Evolutionary conservation across 1,140 invertebrate genomes (phyloP).

Genomic region (Drosophila nikananu): DNA sequence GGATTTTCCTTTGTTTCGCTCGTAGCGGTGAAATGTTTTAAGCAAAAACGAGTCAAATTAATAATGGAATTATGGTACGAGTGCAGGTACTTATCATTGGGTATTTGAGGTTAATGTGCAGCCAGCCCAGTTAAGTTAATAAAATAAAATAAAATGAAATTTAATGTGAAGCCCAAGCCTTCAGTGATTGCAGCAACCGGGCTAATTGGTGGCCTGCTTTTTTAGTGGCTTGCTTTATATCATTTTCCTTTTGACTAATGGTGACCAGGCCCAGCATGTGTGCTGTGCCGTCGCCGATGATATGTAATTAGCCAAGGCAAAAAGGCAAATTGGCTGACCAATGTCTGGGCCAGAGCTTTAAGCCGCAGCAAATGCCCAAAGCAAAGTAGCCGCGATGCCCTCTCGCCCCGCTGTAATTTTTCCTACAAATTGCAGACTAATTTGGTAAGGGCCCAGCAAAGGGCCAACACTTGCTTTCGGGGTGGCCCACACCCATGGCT

Average conservation of each 20-base stretch:
- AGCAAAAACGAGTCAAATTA: slow-evolving; percentile 61
- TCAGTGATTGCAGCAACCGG: slow-evolving; percentile 44
- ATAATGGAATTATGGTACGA: slow-evolving; percentile 54
- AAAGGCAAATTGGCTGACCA: slow-evolving; percentile 58
- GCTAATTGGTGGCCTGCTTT: slow-evolving; percentile 59
- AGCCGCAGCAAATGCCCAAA: slow-evolving; percentile 37
- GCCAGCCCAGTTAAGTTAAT: slow-evolving; percentile 39
- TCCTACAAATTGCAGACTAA: slow-evolving; percentile 73
- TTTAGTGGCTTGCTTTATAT: slow-evolving; percentile 48
- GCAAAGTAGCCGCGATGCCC: slow-evolving; percentile 26
- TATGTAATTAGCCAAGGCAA: slow-evolving; percentile 70
- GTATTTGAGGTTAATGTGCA: slow-evolving; percentile 68
- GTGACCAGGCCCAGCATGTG: slow-evolving; percentile 47
- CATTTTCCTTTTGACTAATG: slow-evolving; percentile 31
- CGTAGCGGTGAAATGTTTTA: slow-evolving; percentile 73
- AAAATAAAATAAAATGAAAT: slow-evolving; percentile 25
- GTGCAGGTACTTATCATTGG: slow-evolving; percentile 36
- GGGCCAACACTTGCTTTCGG: slow-evolving; percentile 47
- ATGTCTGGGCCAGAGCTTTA: slow-evolving; percentile 40
- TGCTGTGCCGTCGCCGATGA: slow-evolving; percentile 45
- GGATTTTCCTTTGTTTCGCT: slow-evolving; percentile 56
- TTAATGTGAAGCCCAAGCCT: slow-evolving; percentile 30
- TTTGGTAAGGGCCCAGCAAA: slow-evolving; percentile 60
- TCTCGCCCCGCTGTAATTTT: slow-evolving; percentile 25
- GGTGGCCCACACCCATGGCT: slow-evolving; percentile 36